A percentile compares a stretch with the other conserved stretches of the same genome.
Evolutionary conservation across 2,797 vertebrate genomes (phyloP).

Genomic region (Pachyuromys duprasi): DNA sequence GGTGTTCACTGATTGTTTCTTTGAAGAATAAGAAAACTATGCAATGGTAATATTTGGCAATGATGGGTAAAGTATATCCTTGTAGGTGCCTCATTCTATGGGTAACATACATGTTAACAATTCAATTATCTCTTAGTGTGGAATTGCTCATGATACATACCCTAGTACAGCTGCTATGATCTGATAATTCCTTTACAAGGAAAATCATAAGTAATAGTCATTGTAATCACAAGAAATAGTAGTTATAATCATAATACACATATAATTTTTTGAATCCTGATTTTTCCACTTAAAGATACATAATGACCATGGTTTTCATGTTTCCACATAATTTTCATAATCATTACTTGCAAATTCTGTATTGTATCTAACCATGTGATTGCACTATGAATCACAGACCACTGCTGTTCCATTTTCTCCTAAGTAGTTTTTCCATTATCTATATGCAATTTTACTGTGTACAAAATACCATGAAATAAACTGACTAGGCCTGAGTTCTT

Average conservation of each 20-base stretch:
- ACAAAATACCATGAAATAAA: slow-evolving; percentile 39
- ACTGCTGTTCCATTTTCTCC: slow-evolving; percentile 5
- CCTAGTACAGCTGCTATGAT: not conserved
- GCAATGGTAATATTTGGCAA: slow-evolving; percentile 23
- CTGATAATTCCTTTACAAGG: slow-evolving; percentile 21
- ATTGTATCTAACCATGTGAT: slow-evolving; percentile 36
- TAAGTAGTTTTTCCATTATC: slow-evolving; percentile 43
- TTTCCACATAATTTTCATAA: slow-evolving; percentile 61
- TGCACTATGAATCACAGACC: slow-evolving; percentile 33
- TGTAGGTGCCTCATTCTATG: slow-evolving; percentile 34
- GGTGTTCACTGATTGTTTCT: not conserved
- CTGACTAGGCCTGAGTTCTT: not conserved
- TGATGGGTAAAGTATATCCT: slow-evolving; percentile 10
- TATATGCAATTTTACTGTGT: slow-evolving; percentile 30
- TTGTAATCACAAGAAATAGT: slow-evolving; percentile 55
- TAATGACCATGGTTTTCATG: slow-evolving; percentile 38
- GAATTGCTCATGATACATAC: not conserved
- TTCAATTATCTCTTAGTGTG: not conserved
- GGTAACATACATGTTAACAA: not conserved
- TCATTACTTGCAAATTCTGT: slow-evolving; percentile 62
- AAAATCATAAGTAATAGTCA: slow-evolving; percentile 47
- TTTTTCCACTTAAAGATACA: slow-evolving; percentile 60
- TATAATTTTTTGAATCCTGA: slow-evolving; percentile 56
- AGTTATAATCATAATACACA: slow-evolving; percentile 46
- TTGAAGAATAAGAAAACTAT: slow-evolving; percentile 11